A percentile compares a stretch with the other conserved stretches of the same genome.
These are phyloP conservation scores for Nanorana parkeri DNA, from an alignment of 2,113 vertebrate genomes.

Conservation along the genomic window DNA sequence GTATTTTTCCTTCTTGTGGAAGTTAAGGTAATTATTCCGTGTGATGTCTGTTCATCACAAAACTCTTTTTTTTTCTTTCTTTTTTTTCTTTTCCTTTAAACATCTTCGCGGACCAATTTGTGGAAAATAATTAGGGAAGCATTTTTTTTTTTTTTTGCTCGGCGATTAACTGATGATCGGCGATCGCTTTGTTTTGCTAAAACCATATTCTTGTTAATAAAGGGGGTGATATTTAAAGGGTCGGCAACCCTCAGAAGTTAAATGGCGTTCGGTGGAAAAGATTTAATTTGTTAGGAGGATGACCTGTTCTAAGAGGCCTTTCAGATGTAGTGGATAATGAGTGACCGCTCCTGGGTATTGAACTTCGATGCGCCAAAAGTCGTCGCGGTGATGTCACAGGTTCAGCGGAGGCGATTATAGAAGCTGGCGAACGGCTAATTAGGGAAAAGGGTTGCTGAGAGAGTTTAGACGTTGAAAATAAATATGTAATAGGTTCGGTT, in stretches of 20 bases:
- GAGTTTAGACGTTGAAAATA: too few relatives aligned
- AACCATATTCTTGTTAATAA: conserved; percentile 23
- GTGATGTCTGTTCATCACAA: conserved; percentile 42
- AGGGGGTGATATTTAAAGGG: conserved; percentile 41
- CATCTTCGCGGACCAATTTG: conserved; percentile 5
- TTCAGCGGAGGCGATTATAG: too few relatives aligned
- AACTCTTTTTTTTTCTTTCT: background rate
- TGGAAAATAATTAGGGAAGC: conserved; percentile 37
- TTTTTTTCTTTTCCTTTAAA: background rate
- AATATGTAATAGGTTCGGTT: too few relatives aligned
- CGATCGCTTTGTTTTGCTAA: background rate
- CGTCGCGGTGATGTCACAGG: too few relatives aligned
- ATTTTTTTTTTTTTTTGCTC: background rate
- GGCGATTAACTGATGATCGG: background rate
- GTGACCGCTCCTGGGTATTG: background rate
- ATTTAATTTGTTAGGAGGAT: background rate
- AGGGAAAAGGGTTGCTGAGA: too few relatives aligned
- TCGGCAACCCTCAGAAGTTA: background rate
- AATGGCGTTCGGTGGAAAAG: background rate
- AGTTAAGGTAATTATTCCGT: conserved; percentile 76
- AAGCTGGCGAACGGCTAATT: too few relatives aligned
- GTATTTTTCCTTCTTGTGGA: conserved; percentile 68
- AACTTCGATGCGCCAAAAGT: background rate
- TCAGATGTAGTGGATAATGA: background rate
- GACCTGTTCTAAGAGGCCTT: background rate